A percentile compares a stretch with the other conserved stretches of the same genome.
phyloP scores from a whole-genome alignment of 2,888 invertebrate species.

The Drosophila sordidapex region DNA sequence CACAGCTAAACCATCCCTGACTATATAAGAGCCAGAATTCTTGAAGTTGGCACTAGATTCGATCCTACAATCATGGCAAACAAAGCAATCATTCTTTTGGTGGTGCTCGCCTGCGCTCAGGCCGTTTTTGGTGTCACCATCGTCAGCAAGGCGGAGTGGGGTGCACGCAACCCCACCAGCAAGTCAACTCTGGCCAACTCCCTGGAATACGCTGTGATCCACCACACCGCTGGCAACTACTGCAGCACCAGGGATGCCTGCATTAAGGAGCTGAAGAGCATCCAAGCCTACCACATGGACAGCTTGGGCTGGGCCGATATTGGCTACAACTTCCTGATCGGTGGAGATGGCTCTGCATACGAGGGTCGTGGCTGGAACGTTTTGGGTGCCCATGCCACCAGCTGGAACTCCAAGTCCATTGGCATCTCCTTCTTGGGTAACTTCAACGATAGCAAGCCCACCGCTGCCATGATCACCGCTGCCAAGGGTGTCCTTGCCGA shows the following conservation, averaged over 20 bases:
- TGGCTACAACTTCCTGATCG: constrained; percentile 77
- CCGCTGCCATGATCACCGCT: constrained; percentile 61
- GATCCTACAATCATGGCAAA: constrained; percentile 52
- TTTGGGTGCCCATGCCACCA: constrained; percentile 75
- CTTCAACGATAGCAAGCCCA: constrained; percentile 54
- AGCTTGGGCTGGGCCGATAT: constrained; percentile 73
- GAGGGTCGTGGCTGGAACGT: constrained; percentile 76
- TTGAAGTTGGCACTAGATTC: neutral
- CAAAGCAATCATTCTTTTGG: constrained; percentile 51
- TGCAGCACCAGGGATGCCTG: constrained; percentile 65
- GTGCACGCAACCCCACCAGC: constrained; percentile 67
- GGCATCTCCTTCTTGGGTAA: constrained; percentile 80
- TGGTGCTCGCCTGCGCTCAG: constrained; percentile 52
- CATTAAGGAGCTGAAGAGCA: constrained; percentile 61
- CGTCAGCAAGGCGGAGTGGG: constrained; percentile 65
- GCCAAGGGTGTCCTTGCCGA: constrained; percentile 69
- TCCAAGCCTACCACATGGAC: constrained; percentile 77
- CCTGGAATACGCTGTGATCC: constrained; percentile 64
- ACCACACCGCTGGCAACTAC: constrained; percentile 71
- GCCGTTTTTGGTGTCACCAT: constrained; percentile 57
- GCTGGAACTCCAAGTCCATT: constrained; percentile 74
- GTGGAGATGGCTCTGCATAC: constrained; percentile 78
- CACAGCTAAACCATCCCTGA: neutral
- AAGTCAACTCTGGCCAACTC: constrained; percentile 46
- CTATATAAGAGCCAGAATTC: constrained; percentile 22